These are phyloP conservation scores for Oxystoma pomonae DNA, from an alignment of 2,888 invertebrate genomes.

Conservation along the genomic window DNA sequence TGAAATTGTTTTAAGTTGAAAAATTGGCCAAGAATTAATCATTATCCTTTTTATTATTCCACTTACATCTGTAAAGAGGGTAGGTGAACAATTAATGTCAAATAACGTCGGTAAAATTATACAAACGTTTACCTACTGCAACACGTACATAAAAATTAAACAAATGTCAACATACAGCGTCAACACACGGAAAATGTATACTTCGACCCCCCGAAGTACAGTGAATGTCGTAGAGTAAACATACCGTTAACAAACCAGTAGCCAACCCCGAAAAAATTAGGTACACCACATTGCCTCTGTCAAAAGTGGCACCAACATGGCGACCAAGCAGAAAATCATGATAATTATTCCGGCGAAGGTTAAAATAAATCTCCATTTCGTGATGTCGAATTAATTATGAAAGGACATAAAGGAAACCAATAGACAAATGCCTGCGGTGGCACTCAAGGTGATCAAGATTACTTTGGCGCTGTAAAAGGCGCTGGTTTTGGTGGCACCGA, in stretches of 20 bases:
- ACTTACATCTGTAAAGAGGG: too few relatives aligned
- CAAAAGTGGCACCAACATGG: slow-evolving; percentile 24
- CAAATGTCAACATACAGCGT: slow-evolving; percentile 63
- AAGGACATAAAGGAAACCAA: slow-evolving; percentile 50
- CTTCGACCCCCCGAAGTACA: slow-evolving; percentile 63
- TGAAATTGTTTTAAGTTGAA: too few relatives aligned
- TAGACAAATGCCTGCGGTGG: slow-evolving; percentile 51
- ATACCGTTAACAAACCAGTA: slow-evolving; percentile 51
- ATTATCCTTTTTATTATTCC: too few relatives aligned
- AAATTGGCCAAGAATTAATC: too few relatives aligned
- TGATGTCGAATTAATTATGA: slow-evolving; percentile 51
- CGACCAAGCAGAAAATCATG: slow-evolving; percentile 28
- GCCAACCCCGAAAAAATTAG: slow-evolving; percentile 53
- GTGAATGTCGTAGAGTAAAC: slow-evolving; percentile 63
- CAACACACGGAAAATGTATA: slow-evolving; percentile 59
- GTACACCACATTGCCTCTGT: slow-evolving; percentile 29
- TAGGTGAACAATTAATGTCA: too few relatives aligned
- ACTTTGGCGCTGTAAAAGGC: slow-evolving; percentile 48
- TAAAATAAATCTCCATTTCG: slow-evolving; percentile 51
- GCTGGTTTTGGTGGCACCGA: slow-evolving; percentile 48
- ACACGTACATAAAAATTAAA: slow-evolving; percentile 30
- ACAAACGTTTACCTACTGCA: too few relatives aligned
- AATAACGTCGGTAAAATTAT: too few relatives aligned
- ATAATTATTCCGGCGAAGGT: slow-evolving; percentile 33
- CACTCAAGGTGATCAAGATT: slow-evolving; percentile 48